Evolutionary conservation across 2,113 vertebrate genomes (phyloP), one percentile per base, ranked within the genome.

Genomic region (Oncorhynchus masou): DNA sequence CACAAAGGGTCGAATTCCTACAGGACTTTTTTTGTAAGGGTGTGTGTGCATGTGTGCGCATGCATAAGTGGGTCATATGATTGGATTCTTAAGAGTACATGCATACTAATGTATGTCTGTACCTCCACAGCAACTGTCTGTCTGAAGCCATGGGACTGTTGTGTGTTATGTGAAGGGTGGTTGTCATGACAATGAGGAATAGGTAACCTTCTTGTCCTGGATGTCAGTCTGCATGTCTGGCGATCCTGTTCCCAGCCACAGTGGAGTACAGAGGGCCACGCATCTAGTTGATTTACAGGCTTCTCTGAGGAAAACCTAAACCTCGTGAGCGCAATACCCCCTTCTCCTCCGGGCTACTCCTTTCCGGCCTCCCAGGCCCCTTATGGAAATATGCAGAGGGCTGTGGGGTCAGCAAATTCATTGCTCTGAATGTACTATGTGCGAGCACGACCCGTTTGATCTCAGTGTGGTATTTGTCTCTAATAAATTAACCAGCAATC

Each of bases 401-500:
- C 79, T 87, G 71, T 66, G 77, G 77, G 91, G 90, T 93, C 90
- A 89, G 83, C 81, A 84, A 88, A 91, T 88, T 93, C 91, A 92
- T 82, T 84, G 88, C 88, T 76, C 75, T 71, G 76, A 88, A 93
- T 90, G 93, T 93, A 90, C 90, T 81, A 84, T 19, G 13, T 87
- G 90, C 60, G 34, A 80, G 86, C 85, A 72, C 62, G 25, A 79
- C 83, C 74, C 1, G 85, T 93, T 92, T 94, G 92, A 93, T 92
- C 92, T 86, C 87, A 48, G 86, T 68, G 84, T 60, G 90, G 75
- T 5, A 80, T 89, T 88, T 75, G 85, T 89, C 88, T 90, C 90
- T 79, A 90, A 90, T 88, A 91, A 92, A 91, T 92, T 89, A 91
- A 87, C 51, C 84, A 71, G 81, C 88, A 92, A 92, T 89, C 74